Base-by-base conservation (phyloP, 2,888 invertebrate species). In the Acleris holmiana region DNA sequence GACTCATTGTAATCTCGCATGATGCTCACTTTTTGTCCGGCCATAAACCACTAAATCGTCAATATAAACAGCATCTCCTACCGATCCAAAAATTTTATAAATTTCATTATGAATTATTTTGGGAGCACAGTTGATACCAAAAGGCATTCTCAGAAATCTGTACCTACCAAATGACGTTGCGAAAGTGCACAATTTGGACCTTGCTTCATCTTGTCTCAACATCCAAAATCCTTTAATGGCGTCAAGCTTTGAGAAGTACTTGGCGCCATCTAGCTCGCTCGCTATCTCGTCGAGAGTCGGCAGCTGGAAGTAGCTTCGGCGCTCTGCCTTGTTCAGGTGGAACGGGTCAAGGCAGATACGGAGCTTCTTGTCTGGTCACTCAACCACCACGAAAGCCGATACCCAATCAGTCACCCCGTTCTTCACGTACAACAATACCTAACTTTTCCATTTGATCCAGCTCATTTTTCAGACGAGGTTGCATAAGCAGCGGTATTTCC, bases 81-180 rank as follows among this genome's bases (percentile, higher is more conserved):
- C 41, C 47, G 44, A 64, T 10, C 35, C 41, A 53, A 69, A 69
- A 15, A 67, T 65, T 65, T 68, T 69, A 13, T n/a, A 29, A 67
- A 69, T 69, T 54, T 60, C 63, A 19, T 66, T 61, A 40, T 69
- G 67, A 61, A 69, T 66, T 7, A 69, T 54, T 55, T 69, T 65
- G 4, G 61, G 47, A 1, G 64, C 67, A 15, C 54, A 61, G 21
- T 35, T 62, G 10, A 68, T 60, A 7, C 66, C 68, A 55, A 68
- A 68, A 0, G 65, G 67, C 59, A 69, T 35, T n/a, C 67, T 25
- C 10, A 68, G 41, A 25, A 64, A 68, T 19, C 68, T n/a, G 18
- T 54, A 68, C 13, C 62, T 54, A 4, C 61, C 60, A 54, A 61
- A 66, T 0, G 68, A 62, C 8, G 68, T 66, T 2, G 62, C 13